Evolutionary conservation across 1,140 invertebrate genomes (phyloP), one percentile per base, ranked within the genome.

Genomic region (Callitettix versicolor): DNA sequence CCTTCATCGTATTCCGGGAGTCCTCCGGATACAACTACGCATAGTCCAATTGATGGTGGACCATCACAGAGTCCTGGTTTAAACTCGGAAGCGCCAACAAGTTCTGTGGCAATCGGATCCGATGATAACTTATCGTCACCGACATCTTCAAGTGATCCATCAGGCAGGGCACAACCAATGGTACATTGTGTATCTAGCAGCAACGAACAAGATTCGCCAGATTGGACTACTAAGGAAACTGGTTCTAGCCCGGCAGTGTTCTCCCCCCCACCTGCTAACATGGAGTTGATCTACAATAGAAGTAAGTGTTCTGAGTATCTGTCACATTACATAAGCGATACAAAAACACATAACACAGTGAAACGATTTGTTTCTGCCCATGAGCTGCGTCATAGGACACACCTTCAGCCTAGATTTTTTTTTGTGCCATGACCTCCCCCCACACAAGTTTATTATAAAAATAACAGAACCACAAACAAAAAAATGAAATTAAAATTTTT

Each of bases 171-270:
- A 0, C 60, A 62, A 43, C 60, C 62, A 1, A 86, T 86, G 84
- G 87, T 90, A 17, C 86, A 89, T 67, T 89, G 85, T 65, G 81
- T 89, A 44, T 89, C 87, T 2, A 88, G 85, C 63, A 88, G 85
- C 64, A 65, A 59, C 26, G 62, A 62, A 38, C 58, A 62, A 17
- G 62, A 64, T 36, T 43, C 53, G 9, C 53, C 53, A 2, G 51
- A 53, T 11, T 53, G 51, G 51, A 4, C 14, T 1, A 24, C 18
- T 9, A 53, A 40, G n/a, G 50, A 53, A 14, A 2, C 21, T 2
- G 9, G 17, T 20, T 12, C 53, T 18, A 46, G 42, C 14, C 53
- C 53, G 18, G 43, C 53, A 3, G 14, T 55, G 17, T 47, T 48
- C 33, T 47, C 53, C 1, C 53, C 53, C 14, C 30, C 38, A 24